phyloP scores from a whole-genome alignment of 1,140 invertebrate species.

The Centruroides sculpturatus region DNA sequence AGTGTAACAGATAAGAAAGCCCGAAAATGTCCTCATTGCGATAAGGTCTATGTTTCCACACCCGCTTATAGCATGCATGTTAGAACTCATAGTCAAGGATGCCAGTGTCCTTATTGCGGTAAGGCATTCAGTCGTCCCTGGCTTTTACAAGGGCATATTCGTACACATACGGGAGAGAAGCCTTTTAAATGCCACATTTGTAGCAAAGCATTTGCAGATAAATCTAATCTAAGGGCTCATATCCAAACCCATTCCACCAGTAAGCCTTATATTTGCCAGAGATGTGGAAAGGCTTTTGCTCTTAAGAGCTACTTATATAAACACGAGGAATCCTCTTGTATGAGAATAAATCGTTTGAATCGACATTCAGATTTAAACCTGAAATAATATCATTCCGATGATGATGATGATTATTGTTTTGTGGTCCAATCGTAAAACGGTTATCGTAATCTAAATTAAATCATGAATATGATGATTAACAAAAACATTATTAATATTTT shows the following conservation, averaged over 20 bases:
- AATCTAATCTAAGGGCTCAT: slow-evolving; percentile 18
- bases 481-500: too few species aligned
- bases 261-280: slow-evolving; percentile 16
- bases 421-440: too few species aligned
- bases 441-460: too few species aligned
- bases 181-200: slow-evolving; percentile 15
- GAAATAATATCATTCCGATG: too few species aligned
- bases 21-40: slow-evolving; percentile 15
- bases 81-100: slow-evolving; percentile 14
- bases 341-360: not conserved
- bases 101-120: slow-evolving; percentile 15
- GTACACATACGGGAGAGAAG: slow-evolving; percentile 28
- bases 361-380: too few species aligned
- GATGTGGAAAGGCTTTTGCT: slow-evolving; percentile 31
- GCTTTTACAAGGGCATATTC: slow-evolving; percentile 18
- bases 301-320: slow-evolving; percentile 35
- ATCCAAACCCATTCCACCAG: slow-evolving; percentile 15
- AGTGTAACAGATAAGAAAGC: slow-evolving; percentile 47
- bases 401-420: too few species aligned
- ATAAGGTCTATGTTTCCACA: slow-evolving; percentile 13
- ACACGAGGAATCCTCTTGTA: slow-evolving; percentile 33
- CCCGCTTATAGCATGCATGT: slow-evolving; percentile 16
- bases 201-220: slow-evolving; percentile 17
- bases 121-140: slow-evolving; percentile 16
- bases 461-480: too few species aligned